Evolutionary conservation across 2,113 vertebrate species (phyloP).

Genomic region (Phrynocephalus versicolor): DNA sequence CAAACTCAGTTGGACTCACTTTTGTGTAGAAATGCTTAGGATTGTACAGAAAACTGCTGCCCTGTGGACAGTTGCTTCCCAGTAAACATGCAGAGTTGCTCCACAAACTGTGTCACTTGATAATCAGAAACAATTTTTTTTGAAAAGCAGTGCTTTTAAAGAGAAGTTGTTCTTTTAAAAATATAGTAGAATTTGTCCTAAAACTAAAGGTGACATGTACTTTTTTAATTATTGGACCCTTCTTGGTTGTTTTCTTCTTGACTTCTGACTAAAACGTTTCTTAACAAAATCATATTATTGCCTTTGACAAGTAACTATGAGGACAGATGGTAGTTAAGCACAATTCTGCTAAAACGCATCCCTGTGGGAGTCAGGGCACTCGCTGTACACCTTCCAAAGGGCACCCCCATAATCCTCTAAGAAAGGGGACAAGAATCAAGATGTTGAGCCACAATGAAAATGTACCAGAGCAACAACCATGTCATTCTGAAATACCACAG

Average conservation of each 20-base stretch:
- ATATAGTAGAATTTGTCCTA: not conserved
- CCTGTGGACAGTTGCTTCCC: not conserved
- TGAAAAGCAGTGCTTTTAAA: not conserved
- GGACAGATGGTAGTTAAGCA: slow-evolving; percentile 72
- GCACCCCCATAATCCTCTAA: slow-evolving; percentile 62
- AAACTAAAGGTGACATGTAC: not conserved
- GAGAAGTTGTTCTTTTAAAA: not conserved
- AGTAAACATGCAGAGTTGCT: not conserved
- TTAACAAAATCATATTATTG: slow-evolving; percentile 45
- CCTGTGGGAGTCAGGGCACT: slow-evolving; percentile 67
- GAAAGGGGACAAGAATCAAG: slow-evolving; percentile 56
- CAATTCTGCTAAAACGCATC: slow-evolving; percentile 70
- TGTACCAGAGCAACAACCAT: slow-evolving; percentile 60
- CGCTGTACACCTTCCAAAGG: slow-evolving; percentile 69
- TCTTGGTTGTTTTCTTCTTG: not conserved
- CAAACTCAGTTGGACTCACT: not conserved
- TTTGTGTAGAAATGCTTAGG: not conserved
- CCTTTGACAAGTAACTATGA: slow-evolving; percentile 70
- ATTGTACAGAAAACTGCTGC: not conserved
- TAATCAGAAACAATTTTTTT: too few relatives aligned
- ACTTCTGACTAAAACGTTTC: slow-evolving; percentile 48
- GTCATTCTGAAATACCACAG: slow-evolving; percentile 58
- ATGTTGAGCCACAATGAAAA: slow-evolving; percentile 68
- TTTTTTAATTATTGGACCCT: not conserved
- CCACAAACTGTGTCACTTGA: not conserved